Evolutionary conservation across 2,113 vertebrate species (phyloP).

Genomic region (Heloderma charlesbogerti): DNA sequence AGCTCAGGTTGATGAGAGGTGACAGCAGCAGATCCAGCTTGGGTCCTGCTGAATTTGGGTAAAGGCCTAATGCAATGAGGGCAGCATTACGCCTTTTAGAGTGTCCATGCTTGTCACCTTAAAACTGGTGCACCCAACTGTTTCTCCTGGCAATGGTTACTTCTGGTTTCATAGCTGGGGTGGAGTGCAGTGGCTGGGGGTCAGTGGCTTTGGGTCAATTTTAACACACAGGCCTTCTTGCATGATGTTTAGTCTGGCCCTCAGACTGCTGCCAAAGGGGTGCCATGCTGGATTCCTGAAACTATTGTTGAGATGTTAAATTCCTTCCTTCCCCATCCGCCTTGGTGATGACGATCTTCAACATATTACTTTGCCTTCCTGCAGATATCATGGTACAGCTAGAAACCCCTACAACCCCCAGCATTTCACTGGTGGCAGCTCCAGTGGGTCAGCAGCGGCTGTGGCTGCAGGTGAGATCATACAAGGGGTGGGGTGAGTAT

Average conservation of each 20-base stretch:
- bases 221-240: background rate
- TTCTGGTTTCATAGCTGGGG: background rate
- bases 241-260: background rate
- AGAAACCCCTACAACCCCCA: slow-evolving; percentile 73
- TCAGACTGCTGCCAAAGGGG: background rate
- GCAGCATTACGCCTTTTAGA: too few species aligned
- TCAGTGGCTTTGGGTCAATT: background rate
- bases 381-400: slow-evolving; percentile 69
- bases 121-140: background rate
- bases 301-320: background rate
- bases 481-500: background rate
- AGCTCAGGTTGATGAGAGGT: background rate
- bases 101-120: background rate
- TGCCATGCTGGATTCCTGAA: background rate
- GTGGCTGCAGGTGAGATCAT: slow-evolving; percentile 72
- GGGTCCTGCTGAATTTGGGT: background rate
- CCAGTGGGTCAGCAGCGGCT: slow-evolving; percentile 73
- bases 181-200: background rate
- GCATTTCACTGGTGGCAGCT: slow-evolving; percentile 75
- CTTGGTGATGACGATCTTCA: background rate
- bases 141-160: background rate
- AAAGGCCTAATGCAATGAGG: background rate
- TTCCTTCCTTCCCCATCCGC: rapidly evolving
- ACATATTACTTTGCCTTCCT: slow-evolving; percentile 31
- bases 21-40: background rate